Conservation (phyloP, 2,797 vertebrate genomes). For the Syngnathus rostellatus region DNA sequence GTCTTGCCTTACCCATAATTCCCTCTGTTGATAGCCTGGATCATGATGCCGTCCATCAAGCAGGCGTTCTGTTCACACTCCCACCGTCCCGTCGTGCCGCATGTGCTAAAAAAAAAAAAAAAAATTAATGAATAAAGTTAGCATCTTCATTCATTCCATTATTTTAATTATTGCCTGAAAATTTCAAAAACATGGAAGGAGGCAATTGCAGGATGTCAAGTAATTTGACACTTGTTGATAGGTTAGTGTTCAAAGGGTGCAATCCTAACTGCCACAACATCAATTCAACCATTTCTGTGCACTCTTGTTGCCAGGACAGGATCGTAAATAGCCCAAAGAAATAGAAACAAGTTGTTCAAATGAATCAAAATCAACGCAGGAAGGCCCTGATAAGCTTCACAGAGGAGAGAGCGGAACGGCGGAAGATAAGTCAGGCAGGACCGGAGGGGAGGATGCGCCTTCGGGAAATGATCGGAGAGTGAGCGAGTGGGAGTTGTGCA, state of each 20-base stretch:
- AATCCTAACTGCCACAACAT: not conserved
- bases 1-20: slow-evolving; percentile 72
- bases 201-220: not conserved
- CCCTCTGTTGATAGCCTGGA: slow-evolving; percentile 78
- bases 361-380: not conserved
- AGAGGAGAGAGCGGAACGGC: slow-evolving; percentile 1
- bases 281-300: not conserved
- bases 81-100: slow-evolving; percentile 74
- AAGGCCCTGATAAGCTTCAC: slow-evolving; percentile 18
- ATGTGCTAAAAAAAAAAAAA: slow-evolving; percentile 69
- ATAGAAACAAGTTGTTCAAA: not conserved
- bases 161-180: not conserved
- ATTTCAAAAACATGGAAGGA: not conserved
- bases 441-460: slow-evolving; percentile 23
- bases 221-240: not conserved
- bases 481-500: slow-evolving; percentile 26
- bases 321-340: not conserved
- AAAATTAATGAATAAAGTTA: not conserved
- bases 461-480: slow-evolving; percentile 32
- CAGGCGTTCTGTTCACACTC: slow-evolving; percentile 84
- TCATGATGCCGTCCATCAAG: slow-evolving; percentile 79
- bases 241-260: not conserved
- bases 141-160: too few relatives aligned
- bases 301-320: not conserved
- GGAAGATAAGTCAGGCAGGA: slow-evolving; percentile 11